These are phyloP conservation scores for Nothura maculosa DNA, from an alignment of 2,797 vertebrate genomes.

Conservation along the genomic window DNA sequence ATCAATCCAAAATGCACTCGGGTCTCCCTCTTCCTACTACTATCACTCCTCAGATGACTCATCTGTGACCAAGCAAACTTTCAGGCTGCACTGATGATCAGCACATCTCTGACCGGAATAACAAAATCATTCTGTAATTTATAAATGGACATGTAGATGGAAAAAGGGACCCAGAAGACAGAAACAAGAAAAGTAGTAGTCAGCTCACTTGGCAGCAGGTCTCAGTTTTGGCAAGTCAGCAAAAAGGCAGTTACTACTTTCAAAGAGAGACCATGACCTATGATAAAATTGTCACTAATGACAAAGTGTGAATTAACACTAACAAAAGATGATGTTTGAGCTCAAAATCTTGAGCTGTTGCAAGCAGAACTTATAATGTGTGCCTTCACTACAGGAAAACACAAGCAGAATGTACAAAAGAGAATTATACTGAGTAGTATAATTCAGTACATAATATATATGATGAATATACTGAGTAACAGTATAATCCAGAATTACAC, in stretches of 20 bases:
- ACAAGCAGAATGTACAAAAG: background rate
- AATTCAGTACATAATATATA: too few species aligned
- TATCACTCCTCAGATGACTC: background rate
- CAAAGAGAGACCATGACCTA: background rate
- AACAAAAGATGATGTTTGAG: background rate
- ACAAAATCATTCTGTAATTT: background rate
- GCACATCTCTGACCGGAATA: background rate
- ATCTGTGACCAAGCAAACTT: background rate
- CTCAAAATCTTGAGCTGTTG: background rate
- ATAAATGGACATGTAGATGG: background rate
- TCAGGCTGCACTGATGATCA: background rate
- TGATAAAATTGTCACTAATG: background rate
- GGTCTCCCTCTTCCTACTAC: background rate
- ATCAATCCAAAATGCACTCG: background rate
- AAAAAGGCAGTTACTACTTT: background rate
- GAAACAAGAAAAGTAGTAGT: background rate
- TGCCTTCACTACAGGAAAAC: background rate
- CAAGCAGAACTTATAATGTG: background rate
- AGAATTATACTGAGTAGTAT: background rate
- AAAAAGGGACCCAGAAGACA: background rate
- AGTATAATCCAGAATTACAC: too few species aligned
- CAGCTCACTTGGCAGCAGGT: background rate
- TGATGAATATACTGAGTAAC: too few species aligned
- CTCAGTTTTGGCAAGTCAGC: background rate
- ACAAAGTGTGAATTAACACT: background rate